Evolutionary conservation across 2,113 vertebrate species (phyloP), one percentile per base, ranked within the genome.

Genomic region (Daboia siamensis): DNA sequence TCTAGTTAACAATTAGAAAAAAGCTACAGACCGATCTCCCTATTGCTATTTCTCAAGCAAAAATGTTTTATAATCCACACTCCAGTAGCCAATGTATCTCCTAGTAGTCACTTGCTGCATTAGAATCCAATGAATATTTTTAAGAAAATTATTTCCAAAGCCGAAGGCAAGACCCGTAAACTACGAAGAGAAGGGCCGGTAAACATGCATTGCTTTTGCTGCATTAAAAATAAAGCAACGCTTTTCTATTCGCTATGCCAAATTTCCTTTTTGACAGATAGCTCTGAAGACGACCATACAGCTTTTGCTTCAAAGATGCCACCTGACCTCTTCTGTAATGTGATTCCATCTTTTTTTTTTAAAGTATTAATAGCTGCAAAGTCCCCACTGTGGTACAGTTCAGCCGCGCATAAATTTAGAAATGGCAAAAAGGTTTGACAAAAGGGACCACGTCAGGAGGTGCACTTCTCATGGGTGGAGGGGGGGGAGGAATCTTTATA

Each of bases 351-450:
- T 56, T 57, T 88, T 90, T 39, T 80, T 74, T n/a, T 21, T 8
- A 9, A 33, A 44, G 92, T 59, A 90, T 88, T 95, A 94, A 59
- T 57, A 90, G 46, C 61, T 84, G 51, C 5, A 51, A 90, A 86
- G 3, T 56, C 86, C 80, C 85, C 88, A 88, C 88, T 20, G 11
- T 39, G 61, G n/a, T 6, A 5, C 2, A 80, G 80, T 51, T 92
- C 54, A 26, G 33, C 17, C 44, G 11, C 13, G 56, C 87, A 26
- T 39, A 89, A 89, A 89, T 69, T 69, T 17, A 64, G 74, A 85
- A 3, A 29, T n/a, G 29, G 55, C 89, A 92, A 51, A 84, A 86
- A 39, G 69, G 12, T 80, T 23, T 2, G 61, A 59, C 9, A 33
- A 69, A 69, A 44, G 4, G 85, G 39, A 26, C 20, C 20, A 9